Evolutionary conservation across 1,140 invertebrate species (phyloP).

Genomic region (Eupeodes corollae): DNA sequence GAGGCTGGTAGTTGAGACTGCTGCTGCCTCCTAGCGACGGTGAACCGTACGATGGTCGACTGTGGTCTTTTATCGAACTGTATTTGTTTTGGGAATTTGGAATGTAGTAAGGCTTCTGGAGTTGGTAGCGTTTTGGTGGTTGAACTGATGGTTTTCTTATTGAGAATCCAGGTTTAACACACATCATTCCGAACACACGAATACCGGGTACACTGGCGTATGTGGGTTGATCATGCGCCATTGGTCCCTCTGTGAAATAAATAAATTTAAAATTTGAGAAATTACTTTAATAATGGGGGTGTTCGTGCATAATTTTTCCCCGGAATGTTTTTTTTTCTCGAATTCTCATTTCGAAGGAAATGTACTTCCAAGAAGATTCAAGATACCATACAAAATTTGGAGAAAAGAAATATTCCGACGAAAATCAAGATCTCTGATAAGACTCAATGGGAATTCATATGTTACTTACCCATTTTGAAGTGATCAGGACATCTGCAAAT

Average conservation of each 20-base stretch:
- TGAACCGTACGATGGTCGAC: background rate
- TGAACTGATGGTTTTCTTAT: conserved; percentile 32
- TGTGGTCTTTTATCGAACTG: conserved; percentile 23
- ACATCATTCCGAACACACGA: conserved; percentile 88
- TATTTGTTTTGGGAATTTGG: conserved; percentile 10
- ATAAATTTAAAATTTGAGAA: background rate
- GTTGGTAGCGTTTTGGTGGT: conserved; percentile 32
- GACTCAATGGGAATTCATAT: background rate
- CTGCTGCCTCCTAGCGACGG: conserved; percentile 11
- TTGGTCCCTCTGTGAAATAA: conserved; percentile 67
- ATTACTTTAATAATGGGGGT: background rate
- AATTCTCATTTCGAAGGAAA: too few relatives aligned
- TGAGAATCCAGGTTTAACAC: conserved; percentile 44
- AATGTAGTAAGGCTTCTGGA: conserved; percentile 33
- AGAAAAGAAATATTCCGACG: background rate
- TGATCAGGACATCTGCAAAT: conserved; percentile 81
- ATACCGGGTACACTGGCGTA: conserved; percentile 88
- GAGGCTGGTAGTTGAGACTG: conserved; percentile 26
- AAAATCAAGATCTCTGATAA: background rate
- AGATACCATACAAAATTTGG: too few relatives aligned
- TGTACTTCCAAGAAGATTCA: too few relatives aligned
- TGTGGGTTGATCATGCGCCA: conserved; percentile 84
- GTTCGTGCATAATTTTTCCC: too few relatives aligned
- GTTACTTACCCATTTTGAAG: conserved; percentile 62
- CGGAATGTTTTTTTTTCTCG: too few relatives aligned